Conservation (phyloP, 2,797 vertebrate species). For the Megalops cyprinoides region DNA sequence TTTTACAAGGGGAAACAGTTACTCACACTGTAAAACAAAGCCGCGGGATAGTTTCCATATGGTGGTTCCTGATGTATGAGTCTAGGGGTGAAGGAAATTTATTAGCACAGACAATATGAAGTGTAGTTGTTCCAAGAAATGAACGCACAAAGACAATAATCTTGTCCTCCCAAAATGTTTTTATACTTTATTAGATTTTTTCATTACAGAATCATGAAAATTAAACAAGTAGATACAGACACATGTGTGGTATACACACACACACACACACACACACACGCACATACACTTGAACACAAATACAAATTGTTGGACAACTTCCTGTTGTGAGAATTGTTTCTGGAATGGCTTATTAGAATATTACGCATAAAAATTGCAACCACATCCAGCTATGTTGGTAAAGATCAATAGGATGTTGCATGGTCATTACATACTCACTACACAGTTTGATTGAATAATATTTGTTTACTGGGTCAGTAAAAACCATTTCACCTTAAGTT, state of each 20-base stretch:
- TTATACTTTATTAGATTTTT: no score
- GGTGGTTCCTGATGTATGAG: constrained; percentile 1
- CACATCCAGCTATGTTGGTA: neutral
- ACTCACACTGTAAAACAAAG: constrained; percentile 30
- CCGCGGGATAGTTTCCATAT: constrained; percentile 27
- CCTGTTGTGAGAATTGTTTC: neutral
- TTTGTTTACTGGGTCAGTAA: constrained; percentile 14
- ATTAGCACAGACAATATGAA: constrained; percentile 12
- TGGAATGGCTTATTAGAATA: constrained; percentile 15
- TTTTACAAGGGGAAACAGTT: constrained; percentile 31
- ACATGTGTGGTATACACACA: no score
- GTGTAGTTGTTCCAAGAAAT: neutral
- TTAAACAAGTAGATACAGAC: no score
- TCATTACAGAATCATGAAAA: no score
- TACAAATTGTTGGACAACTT: neutral
- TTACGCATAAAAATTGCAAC: neutral
- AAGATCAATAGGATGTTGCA: constrained; percentile 2
- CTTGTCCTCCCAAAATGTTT: neutral
- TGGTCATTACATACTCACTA: neutral
- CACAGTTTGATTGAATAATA: neutral
- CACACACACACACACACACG: neutral
- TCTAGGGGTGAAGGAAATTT: neutral
- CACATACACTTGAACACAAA: neutral
- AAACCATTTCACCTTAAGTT: neutral
- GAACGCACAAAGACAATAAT: neutral